Conservation (phyloP, 2,113 vertebrate species). For the Malurus elegans region DNA sequence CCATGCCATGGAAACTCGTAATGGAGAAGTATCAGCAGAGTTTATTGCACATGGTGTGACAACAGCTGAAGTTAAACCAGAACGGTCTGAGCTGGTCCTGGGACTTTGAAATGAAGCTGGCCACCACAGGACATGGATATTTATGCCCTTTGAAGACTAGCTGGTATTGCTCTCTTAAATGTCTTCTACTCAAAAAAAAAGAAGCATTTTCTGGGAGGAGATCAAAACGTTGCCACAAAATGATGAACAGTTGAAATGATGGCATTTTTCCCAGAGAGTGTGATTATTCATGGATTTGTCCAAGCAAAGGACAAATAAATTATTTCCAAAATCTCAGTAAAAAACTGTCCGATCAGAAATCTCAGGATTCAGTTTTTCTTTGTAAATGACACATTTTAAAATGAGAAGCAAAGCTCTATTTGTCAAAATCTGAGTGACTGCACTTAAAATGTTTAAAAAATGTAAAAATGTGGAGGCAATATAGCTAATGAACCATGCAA, state of each 20-base stretch:
- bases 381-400: constrained; percentile 19
- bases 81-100: not conserved
- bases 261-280: not conserved
- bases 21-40: not conserved
- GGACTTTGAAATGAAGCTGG: not conserved
- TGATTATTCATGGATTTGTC: not conserved
- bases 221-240: not conserved
- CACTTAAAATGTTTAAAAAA: constrained; percentile 32
- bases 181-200: not conserved
- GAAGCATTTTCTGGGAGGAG: not conserved
- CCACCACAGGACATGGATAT: not conserved
- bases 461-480: constrained; percentile 49
- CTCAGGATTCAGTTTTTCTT: not conserved
- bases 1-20: not conserved
- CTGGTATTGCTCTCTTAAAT: not conserved
- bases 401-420: constrained; percentile 27
- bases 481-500: constrained; percentile 56
- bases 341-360: not conserved
- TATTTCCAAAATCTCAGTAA: constrained; percentile 11
- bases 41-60: not conserved
- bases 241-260: not conserved
- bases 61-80: not conserved
- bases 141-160: not conserved
- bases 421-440: constrained; percentile 37
- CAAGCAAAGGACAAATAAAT: constrained; percentile 13